These are phyloP conservation scores for Cyrtodaria siliqua DNA, from an alignment of 2,888 invertebrate genomes.

Conservation along the genomic window DNA sequence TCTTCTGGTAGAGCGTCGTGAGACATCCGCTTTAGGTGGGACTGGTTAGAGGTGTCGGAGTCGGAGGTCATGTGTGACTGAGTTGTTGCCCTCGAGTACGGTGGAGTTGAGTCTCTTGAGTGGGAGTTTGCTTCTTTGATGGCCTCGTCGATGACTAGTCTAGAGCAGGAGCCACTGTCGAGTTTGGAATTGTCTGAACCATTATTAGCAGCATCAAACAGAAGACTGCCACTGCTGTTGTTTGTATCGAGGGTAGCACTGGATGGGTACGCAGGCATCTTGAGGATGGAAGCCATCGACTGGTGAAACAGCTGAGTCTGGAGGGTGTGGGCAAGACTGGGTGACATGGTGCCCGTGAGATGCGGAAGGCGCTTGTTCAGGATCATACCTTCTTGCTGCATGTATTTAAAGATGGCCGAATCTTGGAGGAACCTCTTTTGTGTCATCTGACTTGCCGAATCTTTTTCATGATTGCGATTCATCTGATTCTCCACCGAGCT, in stretches of 20 bases:
- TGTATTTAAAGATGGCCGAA: slow-evolving; percentile 83
- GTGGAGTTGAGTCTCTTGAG: neutral
- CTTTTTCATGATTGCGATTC: neutral
- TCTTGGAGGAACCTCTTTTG: slow-evolving; percentile 68
- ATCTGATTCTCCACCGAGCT: slow-evolving; percentile 20
- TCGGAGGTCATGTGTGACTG: neutral
- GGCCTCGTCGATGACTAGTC: slow-evolving; percentile 49
- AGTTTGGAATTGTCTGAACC: neutral
- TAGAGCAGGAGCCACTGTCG: slow-evolving; percentile 19
- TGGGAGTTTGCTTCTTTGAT: slow-evolving; percentile 12
- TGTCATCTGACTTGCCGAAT: slow-evolving; percentile 21
- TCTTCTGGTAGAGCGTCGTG: slow-evolving; percentile 50
- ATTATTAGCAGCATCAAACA: slow-evolving; percentile 43
- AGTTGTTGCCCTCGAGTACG: neutral
- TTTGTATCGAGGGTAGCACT: slow-evolving; percentile 13
- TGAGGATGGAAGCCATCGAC: slow-evolving; percentile 42
- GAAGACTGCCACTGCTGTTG: slow-evolving; percentile 33
- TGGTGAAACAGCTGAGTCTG: slow-evolving; percentile 57
- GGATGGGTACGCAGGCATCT: slow-evolving; percentile 39
- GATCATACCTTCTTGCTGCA: slow-evolving; percentile 82
- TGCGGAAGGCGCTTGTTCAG: slow-evolving; percentile 45
- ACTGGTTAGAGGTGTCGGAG: neutral
- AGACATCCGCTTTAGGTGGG: neutral
- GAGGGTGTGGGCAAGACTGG: slow-evolving; percentile 53
- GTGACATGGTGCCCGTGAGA: slow-evolving; percentile 44